Conservation (phyloP, 2,113 vertebrate genomes). For the Orientallactaga bullata region DNA sequence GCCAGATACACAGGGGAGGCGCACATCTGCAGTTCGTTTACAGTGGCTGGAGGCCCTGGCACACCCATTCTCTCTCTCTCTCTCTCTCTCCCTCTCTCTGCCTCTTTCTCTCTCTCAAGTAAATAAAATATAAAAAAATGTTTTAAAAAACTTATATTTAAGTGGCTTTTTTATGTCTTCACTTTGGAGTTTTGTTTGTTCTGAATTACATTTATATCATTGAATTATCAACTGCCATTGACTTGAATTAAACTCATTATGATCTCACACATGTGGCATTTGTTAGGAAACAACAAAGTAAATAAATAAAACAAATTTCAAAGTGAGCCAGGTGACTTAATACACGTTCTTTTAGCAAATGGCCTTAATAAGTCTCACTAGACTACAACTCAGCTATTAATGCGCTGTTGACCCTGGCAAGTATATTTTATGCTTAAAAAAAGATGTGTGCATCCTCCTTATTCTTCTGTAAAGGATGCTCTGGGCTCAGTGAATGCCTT, state of each 20-base stretch:
- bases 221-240: slow-evolving; percentile 60
- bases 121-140: too few species aligned
- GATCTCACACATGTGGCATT: slow-evolving; percentile 68
- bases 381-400: slow-evolving; percentile 66
- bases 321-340: slow-evolving; percentile 74
- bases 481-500: slow-evolving; percentile 76
- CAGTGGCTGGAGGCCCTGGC: too few species aligned
- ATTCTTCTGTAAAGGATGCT: slow-evolving; percentile 81
- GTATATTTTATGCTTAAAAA: slow-evolving; percentile 53
- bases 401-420: slow-evolving; percentile 67
- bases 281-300: slow-evolving; percentile 13
- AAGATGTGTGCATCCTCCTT: slow-evolving; percentile 78
- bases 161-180: slow-evolving; percentile 65
- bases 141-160: too few species aligned
- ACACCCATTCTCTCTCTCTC: too few species aligned
- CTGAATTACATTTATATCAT: slow-evolving; percentile 67
- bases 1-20: too few species aligned
- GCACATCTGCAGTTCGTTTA: too few species aligned
- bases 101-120: too few species aligned
- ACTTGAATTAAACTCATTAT: slow-evolving; percentile 83
- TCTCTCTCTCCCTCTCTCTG: too few species aligned
- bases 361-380: slow-evolving; percentile 73
- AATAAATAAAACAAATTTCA: slow-evolving; percentile 66
- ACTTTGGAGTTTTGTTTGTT: slow-evolving; percentile 73
- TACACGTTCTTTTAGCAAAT: slow-evolving; percentile 66